Evolutionary conservation across 53 echinoderm and acorn worm species (phyloP), one percentile per base, ranked within the genome.

Genomic region (Stichopus horrens): DNA sequence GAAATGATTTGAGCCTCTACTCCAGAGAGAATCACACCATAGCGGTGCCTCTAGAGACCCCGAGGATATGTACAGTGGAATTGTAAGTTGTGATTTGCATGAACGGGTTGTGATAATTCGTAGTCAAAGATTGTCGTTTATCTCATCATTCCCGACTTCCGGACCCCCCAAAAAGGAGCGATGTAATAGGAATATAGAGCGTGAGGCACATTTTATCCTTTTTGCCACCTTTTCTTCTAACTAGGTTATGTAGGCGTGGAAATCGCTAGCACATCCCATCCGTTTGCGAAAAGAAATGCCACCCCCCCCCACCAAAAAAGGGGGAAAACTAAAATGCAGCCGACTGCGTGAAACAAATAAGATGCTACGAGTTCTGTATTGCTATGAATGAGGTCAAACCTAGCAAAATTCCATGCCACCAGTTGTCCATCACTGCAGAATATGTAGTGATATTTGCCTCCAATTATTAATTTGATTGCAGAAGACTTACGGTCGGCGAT

Each of bases 11-110:
- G 19, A 20, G 13, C 54, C 21, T 54, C 57, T 53, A 14, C 58
- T 53, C 55, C 56, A 56, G 58, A 37, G 10, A 83, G 63, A 63
- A 16, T 63, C 16, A 63, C 63, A 63, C 63, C 63, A 9, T 63
- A 63, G 16, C 10, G 63, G 63, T 63, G 63, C 63, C 63, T 16
- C 63, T 63, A 13, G 63, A 63, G 63, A 63, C 63, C 63, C 16
- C 63, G 11, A 0, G 63, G 63, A 16, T 63, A 71, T 71, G 71
- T 71, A 71, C 71, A 71, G 19, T 71, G 71, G 18, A 3, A 71
- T 37, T 71, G 71, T 71, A 18, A 71, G 71, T 71, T 71, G 71
- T 71, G 71, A 71, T 71, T 71, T 71, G 71, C 71, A 71, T 71
- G 71, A 71, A 71, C 19, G 71, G 37, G 71, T 71, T 20, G 71